phyloP scores from a whole-genome alignment of 2,797 vertebrate species.

The Argya squamiceps region DNA sequence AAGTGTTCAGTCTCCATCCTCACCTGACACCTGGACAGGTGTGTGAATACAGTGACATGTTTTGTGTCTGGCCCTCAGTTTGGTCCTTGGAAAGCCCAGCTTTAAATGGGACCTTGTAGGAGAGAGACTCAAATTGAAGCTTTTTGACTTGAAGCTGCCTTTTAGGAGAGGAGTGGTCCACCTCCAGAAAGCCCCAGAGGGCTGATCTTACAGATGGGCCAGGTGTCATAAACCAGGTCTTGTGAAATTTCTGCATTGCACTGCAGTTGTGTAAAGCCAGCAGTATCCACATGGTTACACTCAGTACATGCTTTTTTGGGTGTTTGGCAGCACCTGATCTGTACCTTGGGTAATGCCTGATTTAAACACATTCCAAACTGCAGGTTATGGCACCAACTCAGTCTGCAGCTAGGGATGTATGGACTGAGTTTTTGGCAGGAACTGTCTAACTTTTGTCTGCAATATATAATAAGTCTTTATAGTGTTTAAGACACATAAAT shows the following conservation, averaged over 20 bases:
- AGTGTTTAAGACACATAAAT: constrained; percentile 62
- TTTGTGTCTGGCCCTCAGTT: not conserved
- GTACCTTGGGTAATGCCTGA: constrained; percentile 15
- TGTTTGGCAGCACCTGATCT: constrained; percentile 38
- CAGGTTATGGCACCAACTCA: constrained; percentile 23
- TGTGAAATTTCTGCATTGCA: not conserved
- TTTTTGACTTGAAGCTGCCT: not conserved
- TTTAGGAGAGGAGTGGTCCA: not conserved
- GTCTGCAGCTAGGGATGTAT: constrained; percentile 15
- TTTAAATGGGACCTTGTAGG: not conserved
- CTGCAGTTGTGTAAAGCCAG: not conserved
- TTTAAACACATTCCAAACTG: constrained; percentile 8
- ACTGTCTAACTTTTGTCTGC: constrained; percentile 56
- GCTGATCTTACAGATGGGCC: not conserved
- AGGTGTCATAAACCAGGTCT: not conserved
- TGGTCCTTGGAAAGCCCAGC: not conserved
- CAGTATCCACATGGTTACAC: not conserved
- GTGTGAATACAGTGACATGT: not conserved
- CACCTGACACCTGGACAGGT: not conserved
- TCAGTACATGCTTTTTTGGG: not conserved
- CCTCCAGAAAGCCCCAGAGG: not conserved
- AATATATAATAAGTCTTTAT: constrained; percentile 44
- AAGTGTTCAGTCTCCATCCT: not conserved
- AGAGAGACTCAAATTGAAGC: not conserved
- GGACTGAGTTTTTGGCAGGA: constrained; percentile 32